Percentiles rank a stretch among this genome's conserved stretches.
These are phyloP conservation scores for Micropoecilia bifurca DNA, from an alignment of 2,797 vertebrate species.

Conservation along the genomic window DNA sequence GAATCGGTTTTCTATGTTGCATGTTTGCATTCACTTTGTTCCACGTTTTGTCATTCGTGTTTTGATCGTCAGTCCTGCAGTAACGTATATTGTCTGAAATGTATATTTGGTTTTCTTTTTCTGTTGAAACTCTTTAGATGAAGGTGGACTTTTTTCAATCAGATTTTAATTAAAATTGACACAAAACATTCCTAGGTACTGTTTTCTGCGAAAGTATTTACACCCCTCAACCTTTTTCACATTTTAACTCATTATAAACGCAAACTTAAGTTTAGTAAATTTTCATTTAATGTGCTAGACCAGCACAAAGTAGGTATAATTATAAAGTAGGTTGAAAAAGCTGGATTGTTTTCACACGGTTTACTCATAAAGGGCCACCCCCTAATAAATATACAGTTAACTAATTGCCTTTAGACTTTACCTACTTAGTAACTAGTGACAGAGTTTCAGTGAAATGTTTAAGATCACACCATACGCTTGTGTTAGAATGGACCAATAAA, in stretches of 20 bases:
- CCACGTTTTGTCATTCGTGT: neutral
- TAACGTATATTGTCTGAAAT: neutral
- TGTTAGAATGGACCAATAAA: neutral
- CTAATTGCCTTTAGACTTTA: neutral
- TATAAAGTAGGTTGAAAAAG: neutral
- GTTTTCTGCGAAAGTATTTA: neutral
- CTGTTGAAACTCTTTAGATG: neutral
- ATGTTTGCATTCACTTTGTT: constrained; percentile 18
- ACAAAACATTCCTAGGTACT: neutral
- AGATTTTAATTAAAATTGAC: neutral
- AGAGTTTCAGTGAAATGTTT: neutral
- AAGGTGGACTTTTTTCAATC: neutral
- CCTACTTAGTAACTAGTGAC: neutral
- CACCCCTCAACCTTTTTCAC: neutral
- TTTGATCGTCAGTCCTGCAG: neutral
- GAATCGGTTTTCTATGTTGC: constrained; percentile 11
- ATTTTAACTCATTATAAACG: neutral
- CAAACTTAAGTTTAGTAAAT: neutral
- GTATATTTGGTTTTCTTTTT: neutral
- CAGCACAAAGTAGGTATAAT: neutral
- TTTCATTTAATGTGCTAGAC: neutral
- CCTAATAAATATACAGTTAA: neutral
- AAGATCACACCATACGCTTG: neutral
- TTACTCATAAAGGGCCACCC: neutral
- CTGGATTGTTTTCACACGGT: neutral